These are phyloP conservation scores for Polyergus mexicanus DNA, from an alignment of 1,140 invertebrate genomes.

Conservation along the genomic window DNA sequence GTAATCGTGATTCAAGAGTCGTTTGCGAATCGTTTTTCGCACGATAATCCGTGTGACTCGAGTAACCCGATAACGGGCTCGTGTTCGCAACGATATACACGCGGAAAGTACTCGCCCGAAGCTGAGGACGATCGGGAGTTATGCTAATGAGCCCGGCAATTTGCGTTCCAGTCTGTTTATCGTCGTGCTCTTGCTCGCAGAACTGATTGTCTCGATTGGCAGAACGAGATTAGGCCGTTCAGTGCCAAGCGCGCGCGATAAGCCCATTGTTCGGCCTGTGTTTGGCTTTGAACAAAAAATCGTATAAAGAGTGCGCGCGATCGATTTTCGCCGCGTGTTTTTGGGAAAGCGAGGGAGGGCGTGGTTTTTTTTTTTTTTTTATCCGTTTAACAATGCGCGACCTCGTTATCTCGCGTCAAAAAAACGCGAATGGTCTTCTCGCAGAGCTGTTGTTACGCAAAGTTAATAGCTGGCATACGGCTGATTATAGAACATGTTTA, in stretches of 20 bases:
- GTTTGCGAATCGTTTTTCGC: slow-evolving; percentile 29
- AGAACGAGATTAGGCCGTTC: slow-evolving; percentile 73
- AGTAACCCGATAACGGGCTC: slow-evolving; percentile 37
- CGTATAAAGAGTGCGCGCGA: slow-evolving; percentile 36
- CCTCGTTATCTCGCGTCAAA: slow-evolving; percentile 42
- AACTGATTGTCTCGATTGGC: slow-evolving; percentile 69
- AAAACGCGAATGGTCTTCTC: neutral
- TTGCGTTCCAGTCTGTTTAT: slow-evolving; percentile 74
- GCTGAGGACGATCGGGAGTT: slow-evolving; percentile 71
- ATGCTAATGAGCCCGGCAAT: slow-evolving; percentile 74
- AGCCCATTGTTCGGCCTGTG: slow-evolving; percentile 73
- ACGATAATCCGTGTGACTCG: slow-evolving; percentile 5
- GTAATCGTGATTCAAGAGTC: neutral
- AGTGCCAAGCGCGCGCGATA: slow-evolving; percentile 60
- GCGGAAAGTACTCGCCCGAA: slow-evolving; percentile 35
- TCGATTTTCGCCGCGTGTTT: slow-evolving; percentile 50
- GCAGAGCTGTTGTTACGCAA: slow-evolving; percentile 10
- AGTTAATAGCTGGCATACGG: slow-evolving; percentile 15
- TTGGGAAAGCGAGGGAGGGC: slow-evolving; percentile 19
- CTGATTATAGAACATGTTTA: slow-evolving; percentile 9
- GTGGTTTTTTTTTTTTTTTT: slow-evolving; percentile 19
- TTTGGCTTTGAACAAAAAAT: slow-evolving; percentile 64
- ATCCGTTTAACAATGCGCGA: slow-evolving; percentile 36
- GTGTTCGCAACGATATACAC: neutral
- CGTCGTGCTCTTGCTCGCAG: slow-evolving; percentile 43